Conservation (phyloP, 2,797 vertebrate genomes). For the Echeneis naucrates region DNA sequence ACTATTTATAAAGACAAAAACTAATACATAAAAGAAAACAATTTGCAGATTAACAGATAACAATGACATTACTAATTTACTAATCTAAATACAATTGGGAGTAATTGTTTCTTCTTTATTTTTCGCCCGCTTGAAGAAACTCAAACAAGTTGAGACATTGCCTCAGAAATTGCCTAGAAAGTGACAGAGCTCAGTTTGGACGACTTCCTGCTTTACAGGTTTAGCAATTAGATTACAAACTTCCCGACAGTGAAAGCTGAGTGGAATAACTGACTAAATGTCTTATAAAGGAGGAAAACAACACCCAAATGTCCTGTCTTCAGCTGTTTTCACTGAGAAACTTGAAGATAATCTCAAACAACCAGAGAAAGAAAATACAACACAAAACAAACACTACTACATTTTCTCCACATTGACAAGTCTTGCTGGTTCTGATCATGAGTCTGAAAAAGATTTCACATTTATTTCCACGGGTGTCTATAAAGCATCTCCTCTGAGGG, state of each 20-base stretch:
- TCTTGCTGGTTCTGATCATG: neutral
- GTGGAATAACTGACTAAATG: neutral
- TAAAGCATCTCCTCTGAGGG: too few species aligned
- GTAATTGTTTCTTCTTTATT: neutral
- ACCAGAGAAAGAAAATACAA: neutral
- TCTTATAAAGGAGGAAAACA: neutral
- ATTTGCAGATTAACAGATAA: neutral
- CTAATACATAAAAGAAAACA: neutral
- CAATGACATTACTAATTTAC: too few species aligned
- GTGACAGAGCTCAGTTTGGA: neutral
- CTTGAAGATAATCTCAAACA: neutral
- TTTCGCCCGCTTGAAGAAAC: neutral
- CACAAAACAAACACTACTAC: neutral
- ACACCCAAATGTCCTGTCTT: neutral
- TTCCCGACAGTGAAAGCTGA: too few species aligned
- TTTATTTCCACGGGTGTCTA: too few species aligned
- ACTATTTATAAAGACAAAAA: too few species aligned
- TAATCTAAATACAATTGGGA: too few species aligned
- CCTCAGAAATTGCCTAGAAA: neutral
- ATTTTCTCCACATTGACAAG: neutral
- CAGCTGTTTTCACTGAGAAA: neutral
- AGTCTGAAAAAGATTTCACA: neutral
- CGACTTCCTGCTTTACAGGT: constrained; percentile 8
- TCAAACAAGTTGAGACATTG: neutral
- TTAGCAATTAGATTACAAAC: neutral